Evolutionary conservation across 2,797 vertebrate genomes (phyloP), one percentile per base, ranked within the genome.

Genomic region (Catamblyrhynchus diadema): DNA sequence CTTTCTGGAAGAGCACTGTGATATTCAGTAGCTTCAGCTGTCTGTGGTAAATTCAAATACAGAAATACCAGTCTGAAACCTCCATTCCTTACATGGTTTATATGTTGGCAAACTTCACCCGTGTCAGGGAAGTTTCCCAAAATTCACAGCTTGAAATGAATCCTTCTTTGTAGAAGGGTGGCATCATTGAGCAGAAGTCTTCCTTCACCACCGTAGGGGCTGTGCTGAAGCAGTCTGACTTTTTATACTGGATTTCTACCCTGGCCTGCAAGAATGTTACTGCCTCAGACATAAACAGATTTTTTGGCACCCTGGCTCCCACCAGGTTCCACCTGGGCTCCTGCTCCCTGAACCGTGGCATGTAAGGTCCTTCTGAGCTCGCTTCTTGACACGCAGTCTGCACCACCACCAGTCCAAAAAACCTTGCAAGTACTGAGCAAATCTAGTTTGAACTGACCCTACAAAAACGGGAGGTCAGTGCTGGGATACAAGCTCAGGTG

Each of bases 61-160:
- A 95, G 61, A 93, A 96, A 95, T 92, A 86, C 74, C 47, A 67
- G 54, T 62, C 79, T 94, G 86, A 94, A 94, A 81, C 57, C 50
- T 86, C 86, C 42, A 1, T 74, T 78, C 32, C 74, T 94, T 80
- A 69, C 64, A 57, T 23, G 24, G 74, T 91, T 96, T 95, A 23
- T 79, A 30, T 45, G 21, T 53, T 96, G 93, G 91, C 89, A 94
- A 64, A 88, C 70, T 94, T 56, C 18, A 57, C 19, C 27, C 30
- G 44, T 72, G 45, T 80, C 54, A 70, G 88, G 93, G 88, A 95
- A 94, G 47, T 66, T 81, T 90, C 90, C 93, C 93, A 96, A 91
- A 94, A 93, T 89, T 95, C 89, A 89, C 93, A 96, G 93, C 71
- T 95, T 65, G 13, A 69, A 96, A 91, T 95, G 73, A 96, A 95